Base-by-base conservation (phyloP, 2,113 vertebrate species). In the Rhinopomastus cyanomelas region DNA sequence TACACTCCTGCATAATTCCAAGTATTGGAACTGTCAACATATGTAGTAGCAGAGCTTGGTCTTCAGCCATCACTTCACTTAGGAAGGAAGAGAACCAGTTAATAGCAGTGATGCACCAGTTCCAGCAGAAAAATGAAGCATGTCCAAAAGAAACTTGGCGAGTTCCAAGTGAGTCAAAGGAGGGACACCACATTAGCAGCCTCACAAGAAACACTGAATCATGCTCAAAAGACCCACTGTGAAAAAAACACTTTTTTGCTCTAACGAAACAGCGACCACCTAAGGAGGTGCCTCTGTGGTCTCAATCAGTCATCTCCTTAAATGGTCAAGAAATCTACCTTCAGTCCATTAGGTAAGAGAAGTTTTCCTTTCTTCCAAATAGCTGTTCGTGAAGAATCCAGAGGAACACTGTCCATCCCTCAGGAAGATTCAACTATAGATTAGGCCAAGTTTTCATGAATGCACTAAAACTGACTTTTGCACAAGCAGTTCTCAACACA, bases 161-260 rank as follows among this genome's bases (percentile, higher is more conserved):
- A 94, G 90, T 97, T 97, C 96, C 97, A 97, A 97, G 95, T 89
- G 93, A 97, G 96, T 94, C 96, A 96, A 97, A 97, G 93, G 91
- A 98, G 93, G 94, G 93, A 96, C 96, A 97, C 95, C 96, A 97
- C 96, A 97, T 96, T 91, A 96, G 95, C 91, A 94, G 56, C 94
- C 95, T 93, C 95, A 95, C 93, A 96, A 97, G 95, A 93, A 96
- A 96, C 92, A 95, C 91, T 95, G 96, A 90, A 95, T 80, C 75
- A 89, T 22, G 57, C 93, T 96, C 90, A 97, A 97, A 97, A 92
- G 90, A 81, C 62, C 87, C 94, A 96, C 94, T 97, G 95, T 95
- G 92, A 89, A 95, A 87, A 95, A 89, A 91, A 95, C 81, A 88
- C 89, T 92, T 72, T 80, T 92, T 88, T 88, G 76, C 92, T 83